Evolutionary conservation across 2,113 vertebrate species (phyloP), one percentile per base, ranked within the genome.

Genomic region (Orientallactaga bullata): DNA sequence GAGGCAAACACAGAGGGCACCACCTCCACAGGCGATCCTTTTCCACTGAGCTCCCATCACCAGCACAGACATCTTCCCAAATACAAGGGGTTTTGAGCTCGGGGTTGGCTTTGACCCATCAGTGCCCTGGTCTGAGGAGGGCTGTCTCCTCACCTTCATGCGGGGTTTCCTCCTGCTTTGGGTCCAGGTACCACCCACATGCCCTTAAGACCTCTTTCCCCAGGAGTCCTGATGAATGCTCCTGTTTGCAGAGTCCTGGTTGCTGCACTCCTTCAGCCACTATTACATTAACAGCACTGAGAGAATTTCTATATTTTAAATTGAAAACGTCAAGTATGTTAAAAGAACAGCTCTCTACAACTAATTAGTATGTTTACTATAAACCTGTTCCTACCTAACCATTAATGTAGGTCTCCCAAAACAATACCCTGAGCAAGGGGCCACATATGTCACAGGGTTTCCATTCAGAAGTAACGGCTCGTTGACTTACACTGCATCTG

Each of bases 401-500:
- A 82, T 9, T 55, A 74, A 81, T 9, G 18, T 17, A 69, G 30
- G 51, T 76, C 23, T 47, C 39, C 35, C 30, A 3, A 86, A 92
- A 68, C 26, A 82, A 23, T 28, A 61, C 24, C 58, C 47, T 37
- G 24, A 92, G 61, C 35, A 76, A 72, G 24, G 51, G 6, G 20
- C 26, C 51, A 81, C 42, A 66, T 32, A 71, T 18, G 20, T 55
- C 80, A 30, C 39, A 42, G 55, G 51, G 86, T 78, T 91, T 78
- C 18, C 51, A 32, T 80, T 88, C 37, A 68, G 39, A 95, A 94
- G 88, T 79, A 90, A 90, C 74, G 76, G 37, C 58, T 82, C 77
- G 72, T 6, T 28, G 60, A 61, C 24, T 91, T 85, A 3, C 24
- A 39, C 63, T 88, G 63, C 61, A 81, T 65, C 58, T 71, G 55